A percentile compares a stretch with the other conserved stretches of the same genome.
phyloP scores from a whole-genome alignment of 2,888 invertebrate genomes.

The Prionchulus punctatus region DNA sequence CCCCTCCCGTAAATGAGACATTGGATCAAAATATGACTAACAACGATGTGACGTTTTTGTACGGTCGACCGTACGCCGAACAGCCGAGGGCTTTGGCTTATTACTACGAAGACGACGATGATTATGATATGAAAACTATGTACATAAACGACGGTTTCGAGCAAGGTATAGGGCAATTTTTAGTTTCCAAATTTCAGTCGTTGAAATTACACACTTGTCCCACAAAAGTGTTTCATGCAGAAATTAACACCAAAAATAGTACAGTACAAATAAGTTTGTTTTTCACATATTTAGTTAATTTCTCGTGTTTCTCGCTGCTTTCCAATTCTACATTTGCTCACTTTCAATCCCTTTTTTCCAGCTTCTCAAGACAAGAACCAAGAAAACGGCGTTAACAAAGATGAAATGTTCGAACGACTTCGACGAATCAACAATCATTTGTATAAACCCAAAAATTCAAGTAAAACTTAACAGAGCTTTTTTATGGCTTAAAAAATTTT shows the following conservation, averaged over 20 bases:
- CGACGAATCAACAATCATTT: slow-evolving; percentile 26
- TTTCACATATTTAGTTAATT: no score
- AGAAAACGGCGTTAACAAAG: slow-evolving; percentile 9
- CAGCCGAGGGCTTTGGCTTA: slow-evolving; percentile 22
- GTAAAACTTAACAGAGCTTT: no score
- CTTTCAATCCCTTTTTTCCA: slow-evolving; percentile 7
- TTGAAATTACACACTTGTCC: no score
- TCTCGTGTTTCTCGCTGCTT: no score
- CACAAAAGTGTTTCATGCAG: no score
- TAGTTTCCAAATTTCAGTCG: not conserved
- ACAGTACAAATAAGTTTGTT: no score
- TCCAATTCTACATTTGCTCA: no score
- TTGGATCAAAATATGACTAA: not conserved
- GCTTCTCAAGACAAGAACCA: not conserved
- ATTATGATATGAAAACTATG: slow-evolving; percentile 21
- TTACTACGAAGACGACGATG: slow-evolving; percentile 31
- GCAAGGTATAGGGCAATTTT: not conserved
- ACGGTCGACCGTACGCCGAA: slow-evolving; percentile 5
- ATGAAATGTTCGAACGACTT: slow-evolving; percentile 20
- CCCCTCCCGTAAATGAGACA: not conserved
- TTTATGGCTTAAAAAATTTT: no score
- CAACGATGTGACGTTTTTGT: slow-evolving; percentile 8
- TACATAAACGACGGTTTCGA: slow-evolving; percentile 17
- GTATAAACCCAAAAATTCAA: slow-evolving; percentile 18
- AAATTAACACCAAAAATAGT: no score